phyloP scores from a whole-genome alignment of 2,113 vertebrate genomes.

The Marcusenius ussheri region DNA sequence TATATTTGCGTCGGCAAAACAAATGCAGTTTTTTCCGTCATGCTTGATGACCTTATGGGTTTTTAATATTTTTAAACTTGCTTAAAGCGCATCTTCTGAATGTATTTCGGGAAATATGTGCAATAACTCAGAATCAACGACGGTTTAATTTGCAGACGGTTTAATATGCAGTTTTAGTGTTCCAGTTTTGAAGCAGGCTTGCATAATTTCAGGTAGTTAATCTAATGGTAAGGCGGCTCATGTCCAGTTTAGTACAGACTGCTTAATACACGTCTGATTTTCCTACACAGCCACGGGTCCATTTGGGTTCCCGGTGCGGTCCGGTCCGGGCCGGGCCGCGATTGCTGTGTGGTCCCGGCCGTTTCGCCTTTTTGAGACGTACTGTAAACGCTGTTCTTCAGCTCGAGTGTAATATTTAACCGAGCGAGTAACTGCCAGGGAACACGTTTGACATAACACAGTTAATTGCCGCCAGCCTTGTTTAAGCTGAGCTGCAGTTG shows the following conservation, averaged over 20 bases:
- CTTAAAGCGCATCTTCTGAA: not conserved
- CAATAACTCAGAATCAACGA: not conserved
- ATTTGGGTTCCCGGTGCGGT: not conserved
- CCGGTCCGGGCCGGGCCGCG: not conserved
- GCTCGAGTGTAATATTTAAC: slow-evolving; percentile 54
- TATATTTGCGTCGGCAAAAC: not conserved
- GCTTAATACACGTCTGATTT: not conserved
- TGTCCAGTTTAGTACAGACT: not conserved
- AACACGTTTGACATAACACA: slow-evolving; percentile 55
- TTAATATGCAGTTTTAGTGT: not conserved
- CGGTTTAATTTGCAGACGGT: not conserved
- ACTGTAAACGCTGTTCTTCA: slow-evolving; percentile 48
- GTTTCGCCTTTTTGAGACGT: slow-evolving; percentile 40
- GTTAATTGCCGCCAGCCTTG: slow-evolving; percentile 51
- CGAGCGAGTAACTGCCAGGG: slow-evolving; percentile 45
- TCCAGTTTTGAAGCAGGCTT: not conserved
- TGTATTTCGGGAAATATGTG: not conserved
- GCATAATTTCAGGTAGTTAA: not conserved
- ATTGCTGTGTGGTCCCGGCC: slow-evolving; percentile 36
- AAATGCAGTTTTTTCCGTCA: not conserved
- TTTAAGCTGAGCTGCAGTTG: slow-evolving; percentile 51
- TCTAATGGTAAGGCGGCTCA: not conserved
- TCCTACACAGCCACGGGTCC: not conserved
- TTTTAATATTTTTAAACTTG: not conserved
- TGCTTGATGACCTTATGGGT: not conserved